These are phyloP conservation scores for Reticulitermes lucifugus DNA, from an alignment of 2,888 invertebrate species.

Conservation along the genomic window DNA sequence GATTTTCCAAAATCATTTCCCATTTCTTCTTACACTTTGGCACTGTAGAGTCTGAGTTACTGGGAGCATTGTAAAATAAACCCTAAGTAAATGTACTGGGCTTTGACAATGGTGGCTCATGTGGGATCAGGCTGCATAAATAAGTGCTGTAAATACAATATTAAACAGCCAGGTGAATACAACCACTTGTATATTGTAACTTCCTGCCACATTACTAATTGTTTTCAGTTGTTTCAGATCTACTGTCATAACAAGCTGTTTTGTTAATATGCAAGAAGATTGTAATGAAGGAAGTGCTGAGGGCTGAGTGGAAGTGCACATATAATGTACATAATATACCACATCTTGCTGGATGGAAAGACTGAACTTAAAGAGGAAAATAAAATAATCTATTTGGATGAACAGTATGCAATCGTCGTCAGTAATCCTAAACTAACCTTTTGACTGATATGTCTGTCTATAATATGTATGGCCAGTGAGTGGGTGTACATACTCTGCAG, in stretches of 20 bases:
- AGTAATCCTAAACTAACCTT: background rate
- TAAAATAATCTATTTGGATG: background rate
- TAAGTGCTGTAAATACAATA: too few relatives aligned
- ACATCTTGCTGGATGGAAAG: slow-evolving; percentile 31
- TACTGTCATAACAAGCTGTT: slow-evolving; percentile 43
- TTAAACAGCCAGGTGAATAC: too few relatives aligned
- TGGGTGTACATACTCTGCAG: too few relatives aligned
- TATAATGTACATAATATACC: slow-evolving; percentile 31
- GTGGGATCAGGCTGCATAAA: too few relatives aligned
- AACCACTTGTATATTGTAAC: background rate
- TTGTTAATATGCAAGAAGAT: background rate
- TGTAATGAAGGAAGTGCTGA: background rate
- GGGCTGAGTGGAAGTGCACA: slow-evolving; percentile 14
- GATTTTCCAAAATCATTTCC: too few relatives aligned
- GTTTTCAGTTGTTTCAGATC: slow-evolving; percentile 42
- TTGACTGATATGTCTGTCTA: too few relatives aligned
- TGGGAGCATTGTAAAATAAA: too few relatives aligned
- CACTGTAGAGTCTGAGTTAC: too few relatives aligned
- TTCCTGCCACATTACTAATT: background rate
- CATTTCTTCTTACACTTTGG: too few relatives aligned
- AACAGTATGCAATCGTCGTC: background rate
- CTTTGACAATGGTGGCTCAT: too few relatives aligned
- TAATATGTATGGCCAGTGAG: too few relatives aligned
- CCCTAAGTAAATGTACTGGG: too few relatives aligned
- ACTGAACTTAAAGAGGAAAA: slow-evolving; percentile 14